phyloP scores from a whole-genome alignment of 2,888 invertebrate species.

The Philereme transversata region DNA sequence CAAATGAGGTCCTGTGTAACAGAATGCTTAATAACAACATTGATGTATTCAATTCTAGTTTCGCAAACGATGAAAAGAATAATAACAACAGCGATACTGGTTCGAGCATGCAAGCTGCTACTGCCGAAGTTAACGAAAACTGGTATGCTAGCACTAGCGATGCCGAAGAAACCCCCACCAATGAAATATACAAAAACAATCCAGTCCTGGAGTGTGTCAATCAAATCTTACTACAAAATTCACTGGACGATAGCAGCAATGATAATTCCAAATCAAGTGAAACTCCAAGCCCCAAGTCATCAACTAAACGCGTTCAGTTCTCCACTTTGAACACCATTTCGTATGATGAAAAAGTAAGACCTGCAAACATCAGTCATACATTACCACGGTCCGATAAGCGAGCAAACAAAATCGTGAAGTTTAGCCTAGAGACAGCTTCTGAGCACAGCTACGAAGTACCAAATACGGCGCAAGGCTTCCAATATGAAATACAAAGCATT shows the following conservation, averaged over 20 bases:
- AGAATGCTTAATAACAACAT: constrained; percentile 61
- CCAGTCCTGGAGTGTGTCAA: constrained; percentile 94
- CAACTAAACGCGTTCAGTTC: constrained; percentile 85
- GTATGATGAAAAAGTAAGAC: constrained; percentile 75
- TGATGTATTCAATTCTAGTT: constrained; percentile 58
- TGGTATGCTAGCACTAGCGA: constrained; percentile 93
- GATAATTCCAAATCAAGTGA: constrained; percentile 78
- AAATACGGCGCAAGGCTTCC: constrained; percentile 78
- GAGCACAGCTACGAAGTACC: constrained; percentile 86
- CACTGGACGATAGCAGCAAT: constrained; percentile 83
- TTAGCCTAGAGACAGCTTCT: constrained; percentile 79
- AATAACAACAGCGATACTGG: constrained; percentile 65
- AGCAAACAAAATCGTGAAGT: constrained; percentile 79
- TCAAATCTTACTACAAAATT: constrained; percentile 91
- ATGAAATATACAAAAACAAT: constrained; percentile 90
- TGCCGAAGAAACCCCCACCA: constrained; percentile 88
- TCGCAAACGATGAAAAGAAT: constrained; percentile 60
- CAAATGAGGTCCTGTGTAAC: constrained; percentile 75
- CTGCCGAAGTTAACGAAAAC: constrained; percentile 86
- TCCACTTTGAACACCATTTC: constrained; percentile 86
- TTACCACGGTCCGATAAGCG: constrained; percentile 75
- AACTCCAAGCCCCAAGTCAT: constrained; percentile 74
- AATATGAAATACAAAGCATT: constrained; percentile 86
- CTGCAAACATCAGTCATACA: constrained; percentile 60
- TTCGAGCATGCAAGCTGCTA: constrained; percentile 55